phyloP scores from a whole-genome alignment of 2,113 vertebrate species.

The Sisor rabdophorus region DNA sequence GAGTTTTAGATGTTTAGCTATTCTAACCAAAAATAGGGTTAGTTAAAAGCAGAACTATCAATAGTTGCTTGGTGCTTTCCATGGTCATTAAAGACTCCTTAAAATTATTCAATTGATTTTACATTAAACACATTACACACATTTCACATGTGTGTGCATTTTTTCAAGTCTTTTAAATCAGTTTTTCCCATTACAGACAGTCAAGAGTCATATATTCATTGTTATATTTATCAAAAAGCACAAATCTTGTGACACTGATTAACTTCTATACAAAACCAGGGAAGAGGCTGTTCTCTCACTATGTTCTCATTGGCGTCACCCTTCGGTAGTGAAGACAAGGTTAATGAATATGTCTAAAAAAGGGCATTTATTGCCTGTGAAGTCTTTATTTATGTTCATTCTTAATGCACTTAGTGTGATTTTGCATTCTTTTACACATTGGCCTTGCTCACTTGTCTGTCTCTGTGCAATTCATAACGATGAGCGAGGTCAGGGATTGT shows the following conservation, averaged over 20 bases:
- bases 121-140: constrained; percentile 25
- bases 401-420: constrained; percentile 54
- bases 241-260: constrained; percentile 31
- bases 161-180: constrained; percentile 18
- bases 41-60: constrained; percentile 38
- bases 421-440: constrained; percentile 55
- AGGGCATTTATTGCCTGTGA: constrained; percentile 35
- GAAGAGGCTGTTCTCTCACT: constrained; percentile 28
- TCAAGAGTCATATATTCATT: constrained; percentile 1
- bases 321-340: constrained; percentile 48
- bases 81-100: constrained; percentile 23
- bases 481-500: constrained; percentile 65
- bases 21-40: constrained; percentile 28
- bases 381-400: constrained; percentile 62
- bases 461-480: constrained; percentile 55
- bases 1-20: constrained; percentile 22
- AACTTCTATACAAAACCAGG: constrained; percentile 21
- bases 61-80: constrained; percentile 28
- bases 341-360: constrained; percentile 57
- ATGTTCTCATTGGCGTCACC: constrained; percentile 20
- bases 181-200: not conserved
- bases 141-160: constrained; percentile 21
- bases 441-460: constrained; percentile 52
- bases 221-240: constrained; percentile 27
- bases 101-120: not conserved